Percentiles rank a stretch among this genome's conserved stretches.
phyloP scores from a whole-genome alignment of 2,113 vertebrate genomes.

The Leptobrachium ailaonicum region DNA sequence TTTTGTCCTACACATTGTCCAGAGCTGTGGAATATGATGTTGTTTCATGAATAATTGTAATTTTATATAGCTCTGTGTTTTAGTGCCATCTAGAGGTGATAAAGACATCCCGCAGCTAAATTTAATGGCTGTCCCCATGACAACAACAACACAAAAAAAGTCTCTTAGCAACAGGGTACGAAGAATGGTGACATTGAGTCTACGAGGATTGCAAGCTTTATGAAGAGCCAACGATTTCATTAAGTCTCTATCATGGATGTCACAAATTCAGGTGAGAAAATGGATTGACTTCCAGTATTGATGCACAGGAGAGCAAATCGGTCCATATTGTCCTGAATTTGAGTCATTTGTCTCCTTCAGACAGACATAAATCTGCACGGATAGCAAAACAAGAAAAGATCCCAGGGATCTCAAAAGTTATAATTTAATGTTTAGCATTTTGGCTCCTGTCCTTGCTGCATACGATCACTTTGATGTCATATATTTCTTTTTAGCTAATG shows the following conservation, averaged over 20 bases:
- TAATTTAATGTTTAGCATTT: too few relatives aligned
- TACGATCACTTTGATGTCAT: too few relatives aligned
- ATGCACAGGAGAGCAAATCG: background rate
- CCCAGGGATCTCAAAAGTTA: too few relatives aligned
- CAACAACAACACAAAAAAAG: slow-evolving; percentile 21
- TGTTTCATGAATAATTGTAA: too few relatives aligned
- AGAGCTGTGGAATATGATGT: too few relatives aligned
- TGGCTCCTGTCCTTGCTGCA: too few relatives aligned
- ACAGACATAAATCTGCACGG: too few relatives aligned
- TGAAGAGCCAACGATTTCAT: background rate
- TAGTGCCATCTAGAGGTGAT: slow-evolving; percentile 28
- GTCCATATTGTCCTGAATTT: background rate
- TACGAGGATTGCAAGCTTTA: background rate
- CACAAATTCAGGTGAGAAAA: slow-evolving; percentile 5
- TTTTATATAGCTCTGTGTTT: background rate
- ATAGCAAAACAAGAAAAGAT: too few relatives aligned
- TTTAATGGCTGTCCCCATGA: background rate
- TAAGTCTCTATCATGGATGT: background rate
- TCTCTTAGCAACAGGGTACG: slow-evolving; percentile 23
- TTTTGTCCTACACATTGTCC: too few relatives aligned
- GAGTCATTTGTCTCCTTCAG: too few relatives aligned
- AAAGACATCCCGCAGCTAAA: background rate
- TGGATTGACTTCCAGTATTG: background rate
- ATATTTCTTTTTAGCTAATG: too few relatives aligned
- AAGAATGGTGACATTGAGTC: background rate